phyloP scores from a whole-genome alignment of 2,113 vertebrate genomes.

The Myocastor coypus region DNA sequence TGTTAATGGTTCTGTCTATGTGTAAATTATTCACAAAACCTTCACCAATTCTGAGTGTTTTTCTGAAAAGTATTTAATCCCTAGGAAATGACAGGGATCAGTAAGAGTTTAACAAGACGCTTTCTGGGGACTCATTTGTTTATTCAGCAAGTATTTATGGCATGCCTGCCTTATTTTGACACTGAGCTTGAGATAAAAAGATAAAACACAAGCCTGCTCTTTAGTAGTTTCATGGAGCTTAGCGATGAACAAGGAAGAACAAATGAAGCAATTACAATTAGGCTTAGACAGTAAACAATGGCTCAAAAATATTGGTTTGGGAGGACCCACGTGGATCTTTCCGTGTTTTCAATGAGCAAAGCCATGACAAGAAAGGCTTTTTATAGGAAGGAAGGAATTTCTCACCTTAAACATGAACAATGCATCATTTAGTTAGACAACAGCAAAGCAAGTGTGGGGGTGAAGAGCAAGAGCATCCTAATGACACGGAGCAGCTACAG shows the following conservation, averaged over 20 bases:
- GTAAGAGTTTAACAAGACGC: conserved; percentile 63
- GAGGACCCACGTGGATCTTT: not conserved
- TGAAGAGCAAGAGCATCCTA: not conserved
- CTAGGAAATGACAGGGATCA: conserved; percentile 35
- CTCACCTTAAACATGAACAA: not conserved
- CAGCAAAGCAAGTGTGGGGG: not conserved
- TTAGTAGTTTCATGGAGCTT: conserved; percentile 18
- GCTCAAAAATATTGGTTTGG: not conserved
- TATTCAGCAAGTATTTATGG: conserved; percentile 60
- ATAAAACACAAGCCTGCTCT: conserved; percentile 5
- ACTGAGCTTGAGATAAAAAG: not conserved
- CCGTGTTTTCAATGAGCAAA: not conserved
- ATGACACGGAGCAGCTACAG: not conserved
- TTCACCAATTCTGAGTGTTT: conserved; percentile 28
- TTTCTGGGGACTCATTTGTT: conserved; percentile 50
- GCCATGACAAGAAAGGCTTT: not conserved
- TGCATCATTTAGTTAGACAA: not conserved
- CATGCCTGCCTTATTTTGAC: not conserved
- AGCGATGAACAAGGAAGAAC: not conserved
- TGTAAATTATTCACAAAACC: conserved; percentile 33
- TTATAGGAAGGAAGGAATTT: not conserved
- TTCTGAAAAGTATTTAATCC: conserved; percentile 46
- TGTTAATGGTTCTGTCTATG: not conserved
- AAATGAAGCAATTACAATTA: conserved; percentile 25
- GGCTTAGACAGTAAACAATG: not conserved